A percentile compares a stretch with the other conserved stretches of the same genome.
Evolutionary conservation across 2,888 invertebrate species (phyloP).

Genomic region (Gortyna flavago): DNA sequence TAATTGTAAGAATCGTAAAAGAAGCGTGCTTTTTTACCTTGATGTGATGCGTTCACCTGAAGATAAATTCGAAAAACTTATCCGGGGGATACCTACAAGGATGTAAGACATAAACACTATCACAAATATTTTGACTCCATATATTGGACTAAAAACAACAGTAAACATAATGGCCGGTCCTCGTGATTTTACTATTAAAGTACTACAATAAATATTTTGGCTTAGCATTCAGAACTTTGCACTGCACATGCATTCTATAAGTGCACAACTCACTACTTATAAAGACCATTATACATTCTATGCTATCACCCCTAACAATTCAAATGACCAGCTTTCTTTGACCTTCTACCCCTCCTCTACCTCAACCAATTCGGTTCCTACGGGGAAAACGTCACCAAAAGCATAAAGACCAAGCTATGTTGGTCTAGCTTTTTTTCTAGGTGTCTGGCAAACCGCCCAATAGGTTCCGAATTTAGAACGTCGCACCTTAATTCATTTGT

Average conservation of each 20-base stretch:
- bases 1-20: not conserved
- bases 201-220: conserved; percentile 50
- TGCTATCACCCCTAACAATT: not conserved
- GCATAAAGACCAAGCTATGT: conserved; percentile 42
- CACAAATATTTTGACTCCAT: conserved; percentile 32
- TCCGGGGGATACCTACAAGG: not conserved
- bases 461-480: conserved; percentile 37
- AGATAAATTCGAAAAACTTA: not conserved
- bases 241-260: conserved; percentile 27
- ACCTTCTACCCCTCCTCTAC: conserved; percentile 7
- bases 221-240: conserved; percentile 32
- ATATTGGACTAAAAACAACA: conserved; percentile 35
- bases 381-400: conserved; percentile 13
- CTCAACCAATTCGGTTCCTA: not conserved
- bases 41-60: not conserved
- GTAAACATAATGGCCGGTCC: conserved; percentile 12
- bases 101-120: conserved; percentile 11
- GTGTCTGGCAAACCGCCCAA: conserved; percentile 59
- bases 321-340: not conserved
- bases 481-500: conserved; percentile 22
- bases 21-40: not conserved
- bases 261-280: conserved; percentile 18
- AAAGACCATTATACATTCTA: conserved; percentile 15
- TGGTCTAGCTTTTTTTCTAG: conserved; percentile 43
- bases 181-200: conserved; percentile 54